phyloP scores from a whole-genome alignment of 1,140 invertebrate species.

The Drosophila repleta region DNA sequence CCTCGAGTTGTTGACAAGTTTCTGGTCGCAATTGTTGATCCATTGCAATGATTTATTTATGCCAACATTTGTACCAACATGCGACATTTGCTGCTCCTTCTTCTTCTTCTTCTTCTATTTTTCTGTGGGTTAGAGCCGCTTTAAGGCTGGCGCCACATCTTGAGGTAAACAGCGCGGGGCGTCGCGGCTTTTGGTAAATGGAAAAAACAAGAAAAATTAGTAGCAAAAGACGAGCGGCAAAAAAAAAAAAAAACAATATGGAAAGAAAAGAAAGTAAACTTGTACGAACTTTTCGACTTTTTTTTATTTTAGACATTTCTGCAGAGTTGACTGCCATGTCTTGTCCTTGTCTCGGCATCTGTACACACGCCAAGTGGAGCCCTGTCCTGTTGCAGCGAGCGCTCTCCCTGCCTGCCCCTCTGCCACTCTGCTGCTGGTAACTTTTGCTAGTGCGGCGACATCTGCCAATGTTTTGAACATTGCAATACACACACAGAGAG shows the following conservation, averaged over 20 bases:
- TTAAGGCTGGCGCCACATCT: background rate
- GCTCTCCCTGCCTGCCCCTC: background rate
- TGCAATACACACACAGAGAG: constrained; percentile 52
- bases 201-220: constrained; percentile 57
- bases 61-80: constrained; percentile 7
- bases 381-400: background rate
- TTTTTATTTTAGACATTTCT: constrained; percentile 26
- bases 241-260: constrained; percentile 5
- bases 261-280: constrained; percentile 51
- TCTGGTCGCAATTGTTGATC: constrained; percentile 16
- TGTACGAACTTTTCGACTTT: constrained; percentile 58
- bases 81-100: too few relatives aligned
- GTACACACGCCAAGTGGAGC: constrained; percentile 48
- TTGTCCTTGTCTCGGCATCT: constrained; percentile 59
- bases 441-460: constrained; percentile 79
- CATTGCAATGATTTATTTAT: constrained; percentile 38
- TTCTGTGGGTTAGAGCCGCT: constrained; percentile 5
- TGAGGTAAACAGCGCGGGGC: constrained; percentile 22
- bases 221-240: constrained; percentile 6
- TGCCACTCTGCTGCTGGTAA: constrained; percentile 46
- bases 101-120: background rate
- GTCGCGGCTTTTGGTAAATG: constrained; percentile 1
- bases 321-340: constrained; percentile 59
- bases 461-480: constrained; percentile 81
- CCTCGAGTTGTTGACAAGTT: constrained; percentile 9